Evolutionary conservation across 2,888 invertebrate genomes (phyloP), one percentile per base, ranked within the genome.

Genomic region (Ferdinandea cuprea): DNA sequence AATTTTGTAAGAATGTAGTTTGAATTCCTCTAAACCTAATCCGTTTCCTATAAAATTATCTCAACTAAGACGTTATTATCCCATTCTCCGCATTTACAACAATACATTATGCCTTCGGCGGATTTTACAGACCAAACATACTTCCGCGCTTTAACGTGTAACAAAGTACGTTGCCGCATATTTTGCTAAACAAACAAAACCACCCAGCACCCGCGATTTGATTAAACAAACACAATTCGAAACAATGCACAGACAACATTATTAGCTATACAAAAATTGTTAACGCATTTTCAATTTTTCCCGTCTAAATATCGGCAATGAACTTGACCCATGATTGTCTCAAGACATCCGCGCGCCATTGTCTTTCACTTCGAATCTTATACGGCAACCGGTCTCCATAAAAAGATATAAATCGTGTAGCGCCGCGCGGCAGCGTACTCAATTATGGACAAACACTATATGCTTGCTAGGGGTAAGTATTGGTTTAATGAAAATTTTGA

Each of bases 311-410:
- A 35, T 59, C 21, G 72, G 17, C 79, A 66, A 42, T 79, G 79
- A 79, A 79, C 79, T 79, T 79, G 73, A 73, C 73, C 73, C 25
- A 54, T 58, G 9, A 44, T 66, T 37, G 15, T 32, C 13, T 46
- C 5, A n/a, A 32, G 28, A 9, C 11, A 30, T 52, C 8, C 21
- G 61, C 15, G 15, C 15, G 37, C 32, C 8, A 9, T 21, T 30
- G 21, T 32, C 28, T 37, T 54, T 13, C 1, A 21, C 11, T 46
- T 21, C 42, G 17, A 25, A 28, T 56, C n/a, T 3, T 42, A n/a
- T 19, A 17, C 28, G 35, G 35, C 32, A 76, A 69, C 76, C 54
- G 30, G 59, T 68, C 28, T 7, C 11, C 1, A 17, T 17, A 30
- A 30, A 48, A 40, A 48, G 7, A 40, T 15, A 30, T 13, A n/a